Conservation (phyloP, 2,888 invertebrate genomes). For the Brachyopa scutellaris region DNA sequence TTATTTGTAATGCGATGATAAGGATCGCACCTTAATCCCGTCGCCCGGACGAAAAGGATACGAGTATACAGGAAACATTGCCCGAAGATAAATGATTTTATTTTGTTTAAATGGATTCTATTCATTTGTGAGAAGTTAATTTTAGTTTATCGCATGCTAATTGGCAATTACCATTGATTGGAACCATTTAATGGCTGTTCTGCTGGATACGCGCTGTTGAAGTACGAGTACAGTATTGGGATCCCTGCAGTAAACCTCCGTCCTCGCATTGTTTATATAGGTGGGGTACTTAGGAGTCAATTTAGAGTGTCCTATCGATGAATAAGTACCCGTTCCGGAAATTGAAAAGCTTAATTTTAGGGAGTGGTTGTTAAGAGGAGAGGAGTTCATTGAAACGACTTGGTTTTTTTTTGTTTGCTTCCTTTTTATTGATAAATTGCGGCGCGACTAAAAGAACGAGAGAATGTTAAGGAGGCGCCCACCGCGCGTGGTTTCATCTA, state of each 20-base stretch:
- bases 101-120: slow-evolving; percentile 52
- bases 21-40: background rate
- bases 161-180: slow-evolving; percentile 69
- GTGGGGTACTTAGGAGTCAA: slow-evolving; percentile 36
- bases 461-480: background rate
- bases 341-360: slow-evolving; percentile 48
- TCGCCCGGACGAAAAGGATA: background rate
- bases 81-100: slow-evolving; percentile 53
- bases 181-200: slow-evolving; percentile 49
- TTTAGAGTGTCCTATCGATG: slow-evolving; percentile 42
- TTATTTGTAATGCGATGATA: background rate
- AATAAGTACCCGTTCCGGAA: slow-evolving; percentile 30
- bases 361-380: slow-evolving; percentile 21
- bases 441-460: background rate
- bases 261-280: slow-evolving; percentile 16
- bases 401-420: too few species aligned
- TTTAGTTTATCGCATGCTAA: slow-evolving; percentile 69
- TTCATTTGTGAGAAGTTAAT: slow-evolving; percentile 52
- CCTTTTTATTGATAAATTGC: background rate
- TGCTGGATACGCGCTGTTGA: slow-evolving; percentile 1
- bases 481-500: background rate
- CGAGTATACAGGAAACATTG: background rate
- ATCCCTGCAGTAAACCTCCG: background rate
- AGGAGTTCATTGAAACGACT: slow-evolving; percentile 11
- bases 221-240: background rate